Percentiles rank a stretch among this genome's conserved stretches.
phyloP scores from a whole-genome alignment of 2,888 invertebrate genomes.

The Dascillus cervinus region DNA sequence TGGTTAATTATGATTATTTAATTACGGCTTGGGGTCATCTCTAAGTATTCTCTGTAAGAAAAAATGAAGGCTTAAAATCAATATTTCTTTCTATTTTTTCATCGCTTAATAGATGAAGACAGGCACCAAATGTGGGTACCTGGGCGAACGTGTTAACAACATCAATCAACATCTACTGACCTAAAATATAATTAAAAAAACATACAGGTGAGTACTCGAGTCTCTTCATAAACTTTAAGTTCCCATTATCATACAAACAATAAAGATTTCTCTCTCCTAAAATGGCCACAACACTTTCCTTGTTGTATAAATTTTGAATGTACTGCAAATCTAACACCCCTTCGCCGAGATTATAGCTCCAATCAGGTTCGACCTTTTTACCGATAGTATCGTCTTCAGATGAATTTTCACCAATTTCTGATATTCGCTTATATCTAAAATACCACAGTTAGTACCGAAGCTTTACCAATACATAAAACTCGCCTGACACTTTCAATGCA shows the following conservation, averaged over 20 bases:
- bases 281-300: conserved; percentile 65
- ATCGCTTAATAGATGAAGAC: no score
- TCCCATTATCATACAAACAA: conserved; percentile 71
- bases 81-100: no score
- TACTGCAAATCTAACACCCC: conserved; percentile 43
- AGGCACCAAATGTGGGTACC: no score
- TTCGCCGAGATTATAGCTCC: conserved; percentile 74
- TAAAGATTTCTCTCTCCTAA: conserved; percentile 81
- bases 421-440: conserved; percentile 67
- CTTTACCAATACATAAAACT: not conserved
- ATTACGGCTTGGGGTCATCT: no score
- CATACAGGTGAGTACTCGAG: conserved; percentile 78
- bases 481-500: conserved; percentile 69
- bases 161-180: conserved; percentile 40
- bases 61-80: no score
- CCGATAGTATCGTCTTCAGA: conserved; percentile 47
- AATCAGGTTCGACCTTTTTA: conserved; percentile 63
- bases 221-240: conserved; percentile 73
- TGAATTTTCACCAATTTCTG: conserved; percentile 60
- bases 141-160: no score
- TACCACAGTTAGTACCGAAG: no score
- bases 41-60: no score
- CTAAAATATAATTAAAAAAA: conserved; percentile 63
- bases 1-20: no score
- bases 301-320: conserved; percentile 43